Base-by-base conservation (phyloP, 2,113 vertebrate genomes). In the Otis tarda region DNA sequence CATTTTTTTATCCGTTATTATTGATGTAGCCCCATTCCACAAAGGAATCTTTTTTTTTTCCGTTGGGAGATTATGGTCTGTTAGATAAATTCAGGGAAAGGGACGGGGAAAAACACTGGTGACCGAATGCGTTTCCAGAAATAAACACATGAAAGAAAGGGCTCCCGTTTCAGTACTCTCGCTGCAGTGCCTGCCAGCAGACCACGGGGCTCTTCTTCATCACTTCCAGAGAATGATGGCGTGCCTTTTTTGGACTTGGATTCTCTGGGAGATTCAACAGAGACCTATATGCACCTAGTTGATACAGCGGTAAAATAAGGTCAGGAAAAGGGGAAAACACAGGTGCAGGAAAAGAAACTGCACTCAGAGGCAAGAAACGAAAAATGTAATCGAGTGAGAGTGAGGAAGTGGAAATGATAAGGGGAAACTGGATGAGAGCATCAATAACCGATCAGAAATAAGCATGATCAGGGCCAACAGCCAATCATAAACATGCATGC, bases 1-100 rank as follows among this genome's bases (percentile, higher is more conserved):
- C 79, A 60, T 87, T 87, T 93, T 85, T 97, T 97, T 96, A 89
- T 91, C 68, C 93, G 47, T 93, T 84, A 53, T 92, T 90, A 85
- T 68, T 91, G 86, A 84, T 71, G 82, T 69, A 68, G 69, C 68
- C 74, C 47, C 53, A 63, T 93, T 92, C 61, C 83, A 93, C n/a
- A 86, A 57, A 83, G 59, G 45, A 83, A 43, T 55, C 9, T 75
- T 53, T 79, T 79, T 23, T 83, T 91, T 37, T n/a, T n/a, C n/a
- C 28, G 4, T 30, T n/a, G 24, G n/a, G 39, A 79, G 95, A 96
- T 96, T 95, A 82, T 59, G 77, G 56, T 84, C 67, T 61, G 37
- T 78, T 89, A 92, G 57, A 64, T 87, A 82, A 89, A 95, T 77
- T 94, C 61, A 52, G 55, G 21, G 47, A 56, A 89, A 67, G 35